phyloP scores from a whole-genome alignment of 2,888 invertebrate genomes.

The Amphiduros pacificus region DNA sequence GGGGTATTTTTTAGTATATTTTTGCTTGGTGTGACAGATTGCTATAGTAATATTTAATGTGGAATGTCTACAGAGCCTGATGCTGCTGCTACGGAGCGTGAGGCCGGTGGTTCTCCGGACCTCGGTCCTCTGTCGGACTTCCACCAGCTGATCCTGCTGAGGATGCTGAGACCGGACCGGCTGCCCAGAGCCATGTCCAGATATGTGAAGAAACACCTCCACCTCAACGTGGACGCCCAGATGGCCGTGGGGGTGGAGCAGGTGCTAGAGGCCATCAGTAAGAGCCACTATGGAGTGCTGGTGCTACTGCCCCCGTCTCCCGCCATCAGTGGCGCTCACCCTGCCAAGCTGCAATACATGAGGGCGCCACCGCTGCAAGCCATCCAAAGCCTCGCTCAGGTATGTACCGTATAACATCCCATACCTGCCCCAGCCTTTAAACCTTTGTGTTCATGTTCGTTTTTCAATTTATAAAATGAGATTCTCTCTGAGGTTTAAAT shows the following conservation, averaged over 20 bases:
- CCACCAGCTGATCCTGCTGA: slow-evolving; percentile 53
- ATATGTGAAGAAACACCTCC: slow-evolving; percentile 47
- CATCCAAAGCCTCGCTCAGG: slow-evolving; percentile 20
- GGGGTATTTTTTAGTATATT: too few relatives aligned
- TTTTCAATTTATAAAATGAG: neutral
- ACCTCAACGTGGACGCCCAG: neutral
- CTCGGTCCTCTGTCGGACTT: slow-evolving; percentile 48
- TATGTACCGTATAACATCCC: too few relatives aligned
- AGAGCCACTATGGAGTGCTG: slow-evolving; percentile 43
- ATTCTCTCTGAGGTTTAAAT: too few relatives aligned
- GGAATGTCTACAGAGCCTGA: too few relatives aligned
- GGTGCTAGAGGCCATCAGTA: slow-evolving; percentile 6
- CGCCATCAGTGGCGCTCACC: slow-evolving; percentile 27
- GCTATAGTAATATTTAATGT: too few relatives aligned
- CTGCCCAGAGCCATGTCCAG: slow-evolving; percentile 46
- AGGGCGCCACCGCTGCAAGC: slow-evolving; percentile 2
- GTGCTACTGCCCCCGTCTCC: slow-evolving; percentile 45
- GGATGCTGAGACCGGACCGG: slow-evolving; percentile 56
- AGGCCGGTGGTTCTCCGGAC: slow-evolving; percentile 36
- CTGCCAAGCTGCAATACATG: slow-evolving; percentile 37
- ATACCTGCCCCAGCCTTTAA: too few relatives aligned
- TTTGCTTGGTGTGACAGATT: too few relatives aligned
- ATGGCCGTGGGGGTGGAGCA: neutral
- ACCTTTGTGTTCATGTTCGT: neutral
- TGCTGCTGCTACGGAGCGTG: too few relatives aligned